A percentile compares a stretch with the other conserved stretches of the same genome.
phyloP scores from a whole-genome alignment of 2,797 vertebrate genomes.

The Euphonia xanthogaster region DNA sequence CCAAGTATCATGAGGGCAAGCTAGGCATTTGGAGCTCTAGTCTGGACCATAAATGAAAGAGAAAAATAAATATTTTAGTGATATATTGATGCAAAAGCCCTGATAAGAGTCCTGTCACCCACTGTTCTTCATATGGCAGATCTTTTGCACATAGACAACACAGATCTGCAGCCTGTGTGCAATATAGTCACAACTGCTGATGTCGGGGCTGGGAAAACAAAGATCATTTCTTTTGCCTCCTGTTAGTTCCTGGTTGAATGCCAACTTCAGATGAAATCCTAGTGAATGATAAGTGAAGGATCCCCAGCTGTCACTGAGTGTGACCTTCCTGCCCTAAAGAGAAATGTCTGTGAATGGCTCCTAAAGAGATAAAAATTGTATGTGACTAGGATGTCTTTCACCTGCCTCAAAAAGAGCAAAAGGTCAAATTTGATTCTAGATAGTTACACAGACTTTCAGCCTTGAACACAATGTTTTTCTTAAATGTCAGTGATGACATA shows the following conservation, averaged over 20 bases:
- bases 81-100: background rate
- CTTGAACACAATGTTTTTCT: background rate
- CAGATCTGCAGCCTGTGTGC: background rate
- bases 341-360: background rate
- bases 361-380: background rate
- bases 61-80: background rate
- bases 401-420: background rate
- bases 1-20: background rate
- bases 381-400: background rate
- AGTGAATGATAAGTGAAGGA: background rate
- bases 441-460: background rate
- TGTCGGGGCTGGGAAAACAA: background rate
- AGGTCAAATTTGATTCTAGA: background rate
- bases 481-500: background rate
- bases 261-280: background rate
- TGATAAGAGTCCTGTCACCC: background rate
- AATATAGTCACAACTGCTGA: background rate
- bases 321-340: background rate
- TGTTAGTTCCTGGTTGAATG: background rate
- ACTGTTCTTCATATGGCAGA: fast-evolving
- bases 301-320: background rate
- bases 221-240: background rate
- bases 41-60: background rate
- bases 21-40: background rate
- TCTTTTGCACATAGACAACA: background rate